A percentile compares a stretch with the other conserved stretches of the same genome.
Evolutionary conservation across 1,140 invertebrate genomes (phyloP).

Genomic region (Zaprionus vittiger): DNA sequence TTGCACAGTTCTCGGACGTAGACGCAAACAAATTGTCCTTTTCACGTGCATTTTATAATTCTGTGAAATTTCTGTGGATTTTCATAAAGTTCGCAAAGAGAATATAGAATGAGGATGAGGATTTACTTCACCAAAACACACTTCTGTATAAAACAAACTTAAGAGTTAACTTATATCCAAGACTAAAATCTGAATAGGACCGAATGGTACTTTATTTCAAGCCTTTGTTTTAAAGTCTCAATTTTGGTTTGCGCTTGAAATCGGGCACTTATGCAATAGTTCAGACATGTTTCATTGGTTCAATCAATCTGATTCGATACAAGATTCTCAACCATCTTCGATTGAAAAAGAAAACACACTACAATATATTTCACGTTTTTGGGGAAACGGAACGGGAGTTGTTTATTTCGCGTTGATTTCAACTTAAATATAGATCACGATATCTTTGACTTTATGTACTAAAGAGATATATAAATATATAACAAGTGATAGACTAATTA

Average conservation of each 20-base stretch:
- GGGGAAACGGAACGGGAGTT: background rate
- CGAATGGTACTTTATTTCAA: no score
- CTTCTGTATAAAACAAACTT: background rate
- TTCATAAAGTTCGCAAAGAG: background rate
- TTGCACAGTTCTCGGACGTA: conserved; percentile 1
- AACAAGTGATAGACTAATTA: conserved; percentile 70
- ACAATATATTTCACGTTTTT: background rate
- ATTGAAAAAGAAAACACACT: background rate
- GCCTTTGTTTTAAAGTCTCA: no score
- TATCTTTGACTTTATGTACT: conserved; percentile 77
- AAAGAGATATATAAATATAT: conserved; percentile 79
- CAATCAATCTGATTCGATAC: no score
- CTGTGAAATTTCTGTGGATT: background rate
- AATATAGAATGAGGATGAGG: background rate
- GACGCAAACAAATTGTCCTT: background rate
- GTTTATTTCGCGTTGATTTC: conserved; percentile 55
- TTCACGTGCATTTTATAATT: conserved; percentile 1
- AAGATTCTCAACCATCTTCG: background rate
- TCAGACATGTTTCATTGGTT: no score
- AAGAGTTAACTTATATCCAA: no score
- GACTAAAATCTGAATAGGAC: no score
- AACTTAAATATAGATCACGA: conserved; percentile 78
- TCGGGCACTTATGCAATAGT: no score
- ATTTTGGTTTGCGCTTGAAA: no score
- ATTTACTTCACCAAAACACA: background rate